A percentile compares a stretch with the other conserved stretches of the same genome.
phyloP scores from a whole-genome alignment of 2,797 vertebrate genomes.

The Chromobotia macracanthus region DNA sequence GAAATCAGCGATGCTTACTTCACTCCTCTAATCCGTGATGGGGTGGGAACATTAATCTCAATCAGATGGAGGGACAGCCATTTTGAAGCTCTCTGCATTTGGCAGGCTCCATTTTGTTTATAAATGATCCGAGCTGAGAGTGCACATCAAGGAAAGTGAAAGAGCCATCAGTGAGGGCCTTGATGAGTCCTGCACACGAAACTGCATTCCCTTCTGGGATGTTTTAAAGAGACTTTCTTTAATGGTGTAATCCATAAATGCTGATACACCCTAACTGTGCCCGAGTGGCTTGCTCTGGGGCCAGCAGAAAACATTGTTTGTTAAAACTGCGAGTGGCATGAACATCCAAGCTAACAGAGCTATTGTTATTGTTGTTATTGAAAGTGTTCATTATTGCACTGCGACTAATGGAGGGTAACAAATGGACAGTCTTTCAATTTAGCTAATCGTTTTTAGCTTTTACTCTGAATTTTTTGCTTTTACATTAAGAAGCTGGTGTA shows the following conservation, averaged over 20 bases:
- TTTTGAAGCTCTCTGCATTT: conserved; percentile 49
- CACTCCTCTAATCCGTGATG: conserved; percentile 46
- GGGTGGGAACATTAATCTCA: conserved; percentile 47
- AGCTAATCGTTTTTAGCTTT: neutral
- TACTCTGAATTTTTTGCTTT: neutral
- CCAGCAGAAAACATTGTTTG: conserved; percentile 7
- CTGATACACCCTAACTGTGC: conserved; percentile 35
- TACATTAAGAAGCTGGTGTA: neutral
- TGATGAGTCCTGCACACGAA: conserved; percentile 40
- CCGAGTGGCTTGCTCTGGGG: conserved; percentile 10
- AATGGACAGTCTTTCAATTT: conserved; percentile 1
- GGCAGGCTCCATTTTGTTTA: conserved; percentile 50
- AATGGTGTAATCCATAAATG: conserved; percentile 48
- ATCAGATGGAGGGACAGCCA: conserved; percentile 38
- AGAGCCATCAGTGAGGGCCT: conserved; percentile 49
- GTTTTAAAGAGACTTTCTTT: conserved; percentile 46
- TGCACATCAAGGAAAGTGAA: conserved; percentile 49
- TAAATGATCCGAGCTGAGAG: conserved; percentile 33
- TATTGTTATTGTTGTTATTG: conserved; percentile 26
- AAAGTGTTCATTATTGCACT: conserved; percentile 24
- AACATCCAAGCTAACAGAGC: neutral
- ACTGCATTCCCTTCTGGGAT: conserved; percentile 49
- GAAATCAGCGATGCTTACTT: conserved; percentile 47
- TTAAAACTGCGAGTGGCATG: conserved; percentile 7
- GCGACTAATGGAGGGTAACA: conserved; percentile 14